Base-by-base conservation (phyloP, 2,888 invertebrate species). In the Caenorhabditis japonica region DNA sequence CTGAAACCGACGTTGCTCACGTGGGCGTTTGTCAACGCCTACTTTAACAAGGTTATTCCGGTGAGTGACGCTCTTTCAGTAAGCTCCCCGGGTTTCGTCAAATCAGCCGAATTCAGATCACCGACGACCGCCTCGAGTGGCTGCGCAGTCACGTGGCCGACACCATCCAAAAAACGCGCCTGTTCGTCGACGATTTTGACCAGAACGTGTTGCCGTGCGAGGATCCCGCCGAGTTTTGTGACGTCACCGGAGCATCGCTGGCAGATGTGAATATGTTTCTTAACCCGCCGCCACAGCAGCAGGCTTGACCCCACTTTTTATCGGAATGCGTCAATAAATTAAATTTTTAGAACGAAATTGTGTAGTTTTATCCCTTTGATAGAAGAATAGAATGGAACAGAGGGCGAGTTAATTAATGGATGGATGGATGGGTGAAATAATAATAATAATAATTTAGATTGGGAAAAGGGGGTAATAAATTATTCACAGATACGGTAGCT, bases 21-120 rank as follows among this genome's bases (percentile, higher is more conserved):
- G 12, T 81, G 81, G 81, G 70, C 78, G 21, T 76, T 79, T 36
- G 72, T 81, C 21, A 73, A 81, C 33, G 17, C 27, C 10, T 80
- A 80, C 60, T 81, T 80, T 59, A 75, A 64, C 19, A 61, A 68
- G 33, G 78, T 81, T 21, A 73, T 81, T 8, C 72, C 76, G 64
- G 79, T 81, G 34, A 55, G 56, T 53, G 2, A 4, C 15, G 8
- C 4, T n/a, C 8, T 8, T 7, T 30, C 25, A 30, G 34, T 27
- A 43, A 25, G 30, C 15, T 15, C 10, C 10, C 13, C 21, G 13
- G 34, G 8, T 36, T 33, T 1, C 52, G 3, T 15, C 23, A 12
- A 4, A 8, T 30, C 13, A 19, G 8, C 27, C 25, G 13, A 27
- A 64, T 68, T 10, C 39, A 80, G 80, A 75, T 77, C 8, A 60